These are phyloP conservation scores for Stenodera caucasica DNA, from an alignment of 2,888 invertebrate species.

Conservation along the genomic window DNA sequence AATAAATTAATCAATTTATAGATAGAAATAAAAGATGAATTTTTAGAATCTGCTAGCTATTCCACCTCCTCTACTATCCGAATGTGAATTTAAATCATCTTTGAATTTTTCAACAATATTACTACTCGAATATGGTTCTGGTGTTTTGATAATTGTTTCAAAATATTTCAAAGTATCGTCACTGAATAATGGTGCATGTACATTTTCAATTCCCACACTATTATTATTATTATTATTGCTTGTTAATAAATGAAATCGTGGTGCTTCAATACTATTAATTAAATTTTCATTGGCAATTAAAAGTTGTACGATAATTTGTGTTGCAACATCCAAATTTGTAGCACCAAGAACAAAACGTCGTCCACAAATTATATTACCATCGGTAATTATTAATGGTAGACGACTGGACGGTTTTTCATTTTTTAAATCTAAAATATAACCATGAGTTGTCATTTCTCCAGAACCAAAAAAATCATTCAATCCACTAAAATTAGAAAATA, in stretches of 20 bases:
- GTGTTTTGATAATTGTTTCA: slow-evolving; percentile 40
- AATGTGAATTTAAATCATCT: slow-evolving; percentile 68
- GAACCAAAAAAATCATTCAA: slow-evolving; percentile 60
- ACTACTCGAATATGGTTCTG: slow-evolving; percentile 62
- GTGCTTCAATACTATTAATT: slow-evolving; percentile 57
- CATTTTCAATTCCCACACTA: slow-evolving; percentile 55
- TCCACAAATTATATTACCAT: slow-evolving; percentile 56
- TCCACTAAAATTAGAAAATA: slow-evolving; percentile 54
- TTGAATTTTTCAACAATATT: slow-evolving; percentile 69
- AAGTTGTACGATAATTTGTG: slow-evolving; percentile 58
- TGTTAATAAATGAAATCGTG: slow-evolving; percentile 55
- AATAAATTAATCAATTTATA: not conserved
- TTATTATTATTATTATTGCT: slow-evolving; percentile 42
- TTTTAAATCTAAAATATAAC: slow-evolving; percentile 59
- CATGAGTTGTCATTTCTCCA: slow-evolving; percentile 56
- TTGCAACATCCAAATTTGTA: slow-evolving; percentile 57
- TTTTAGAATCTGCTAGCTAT: slow-evolving; percentile 65
- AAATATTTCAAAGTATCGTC: slow-evolving; percentile 46
- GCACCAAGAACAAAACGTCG: slow-evolving; percentile 59
- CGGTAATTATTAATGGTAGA: slow-evolving; percentile 52
- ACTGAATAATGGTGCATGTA: slow-evolving; percentile 48
- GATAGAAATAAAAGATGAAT: slow-evolving; percentile 6
- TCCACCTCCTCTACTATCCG: slow-evolving; percentile 74
- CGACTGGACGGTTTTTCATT: slow-evolving; percentile 41
- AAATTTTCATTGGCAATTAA: slow-evolving; percentile 56